These are phyloP conservation scores for Drosophila quinaria DNA, from an alignment of 2,888 invertebrate genomes.

Conservation along the genomic window DNA sequence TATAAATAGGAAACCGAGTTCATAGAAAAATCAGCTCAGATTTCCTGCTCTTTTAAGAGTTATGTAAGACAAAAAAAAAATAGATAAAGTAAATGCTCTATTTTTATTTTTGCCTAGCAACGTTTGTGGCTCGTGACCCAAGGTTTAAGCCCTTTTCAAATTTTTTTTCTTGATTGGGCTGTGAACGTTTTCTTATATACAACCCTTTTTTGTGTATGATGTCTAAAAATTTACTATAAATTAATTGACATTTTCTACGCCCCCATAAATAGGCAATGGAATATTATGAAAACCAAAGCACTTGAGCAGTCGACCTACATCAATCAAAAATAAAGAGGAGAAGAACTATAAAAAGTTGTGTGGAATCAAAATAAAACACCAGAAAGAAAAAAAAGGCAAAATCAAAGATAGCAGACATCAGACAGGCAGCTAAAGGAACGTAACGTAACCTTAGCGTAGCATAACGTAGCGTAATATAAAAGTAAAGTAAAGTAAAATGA, in stretches of 20 bases:
- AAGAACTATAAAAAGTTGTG: constrained; percentile 37
- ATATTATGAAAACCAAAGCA: constrained; percentile 48
- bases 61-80: not conserved
- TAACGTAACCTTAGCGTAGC: constrained; percentile 29
- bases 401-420: constrained; percentile 44
- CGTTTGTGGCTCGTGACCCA: constrained; percentile 23
- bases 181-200: constrained; percentile 1
- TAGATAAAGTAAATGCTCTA: not conserved
- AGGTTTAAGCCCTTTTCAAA: constrained; percentile 14
- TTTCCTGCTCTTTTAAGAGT: not conserved
- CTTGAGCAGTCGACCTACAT: constrained; percentile 50
- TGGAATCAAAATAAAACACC: constrained; percentile 73
- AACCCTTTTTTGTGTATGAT: constrained; percentile 19
- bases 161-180: constrained; percentile 11
- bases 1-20: not conserved
- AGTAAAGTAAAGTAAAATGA: constrained; percentile 56
- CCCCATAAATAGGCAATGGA: constrained; percentile 51
- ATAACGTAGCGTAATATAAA: constrained; percentile 48
- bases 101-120: constrained; percentile 8
- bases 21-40: not conserved
- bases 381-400: constrained; percentile 40
- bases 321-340: constrained; percentile 30
- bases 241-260: constrained; percentile 1
- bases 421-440: constrained; percentile 14
- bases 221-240: constrained; percentile 12